Evolutionary conservation across 2,797 vertebrate genomes (phyloP), one percentile per base, ranked within the genome.

Genomic region (Myotis findleyi): DNA sequence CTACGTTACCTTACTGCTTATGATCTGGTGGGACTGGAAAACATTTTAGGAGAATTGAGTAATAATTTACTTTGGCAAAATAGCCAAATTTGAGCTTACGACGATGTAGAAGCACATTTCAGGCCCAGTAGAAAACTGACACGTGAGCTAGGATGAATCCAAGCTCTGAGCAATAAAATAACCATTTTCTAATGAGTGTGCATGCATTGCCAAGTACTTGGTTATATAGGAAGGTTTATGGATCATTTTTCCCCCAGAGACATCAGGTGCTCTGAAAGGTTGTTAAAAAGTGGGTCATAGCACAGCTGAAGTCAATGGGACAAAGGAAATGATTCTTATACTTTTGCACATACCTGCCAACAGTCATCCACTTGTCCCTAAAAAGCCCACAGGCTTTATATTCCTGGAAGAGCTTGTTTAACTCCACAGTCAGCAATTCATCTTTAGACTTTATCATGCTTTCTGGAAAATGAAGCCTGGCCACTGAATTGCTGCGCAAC

Each of bases 121-220:
- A 90, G 71, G 36, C 11, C 41, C 44, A 91, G 49, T 0, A 89
- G 47, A 93, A 95, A 93, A 72, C 49, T 96, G 27, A 85, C 38
- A 62, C 30, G 59, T 18, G 53, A 96, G 18, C 62, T 49, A 66
- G 59, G 76, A 73, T 72, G 53, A 93, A 66, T 87, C 53, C 38
- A 95, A 87, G 80, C 17, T 95, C 83, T 83, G 86, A 79, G 69
- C 41, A 71, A 41, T 75, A 90, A 93, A 95, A 92, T 64, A 49
- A 57, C 68, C n/a, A 77, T 95, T 93, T 95, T 91, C 55, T 77
- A 36, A 79, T 83, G 41, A 83, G 7, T 33, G 16, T 69, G 30
- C 41, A 55, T 33, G 10, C n/a, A 38, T 73, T 92, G 64, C 69
- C 90, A 91, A 96, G 44, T 59, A 62, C 13, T 83, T 72, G 20